Evolutionary conservation across 2,113 vertebrate species (phyloP).

Genomic region (Synchiropus splendidus): DNA sequence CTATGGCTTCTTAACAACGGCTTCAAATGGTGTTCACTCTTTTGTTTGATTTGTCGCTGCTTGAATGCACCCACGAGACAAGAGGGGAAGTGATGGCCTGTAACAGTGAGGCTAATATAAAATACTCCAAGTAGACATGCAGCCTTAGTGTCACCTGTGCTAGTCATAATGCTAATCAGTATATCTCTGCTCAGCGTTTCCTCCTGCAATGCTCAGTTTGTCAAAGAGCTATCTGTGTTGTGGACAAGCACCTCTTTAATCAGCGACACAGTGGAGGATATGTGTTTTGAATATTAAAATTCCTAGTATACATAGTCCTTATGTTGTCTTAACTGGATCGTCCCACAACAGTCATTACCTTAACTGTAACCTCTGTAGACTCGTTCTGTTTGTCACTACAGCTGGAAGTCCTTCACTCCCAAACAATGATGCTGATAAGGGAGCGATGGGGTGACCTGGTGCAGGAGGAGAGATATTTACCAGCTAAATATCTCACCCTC

Average conservation of each 20-base stretch:
- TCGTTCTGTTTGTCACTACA: conserved; percentile 97
- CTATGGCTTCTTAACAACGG: too few species aligned
- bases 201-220: conserved; percentile 11
- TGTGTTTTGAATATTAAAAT: conserved; percentile 37
- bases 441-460: conserved; percentile 99
- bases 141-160: conserved; percentile 17
- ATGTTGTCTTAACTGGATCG: conserved; percentile 11
- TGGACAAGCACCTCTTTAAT: conserved; percentile 45
- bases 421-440: conserved; percentile 89
- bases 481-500: conserved; percentile 90
- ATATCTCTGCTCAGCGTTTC: conserved; percentile 33
- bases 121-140: conserved; percentile 35
- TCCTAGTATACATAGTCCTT: conserved; percentile 13
- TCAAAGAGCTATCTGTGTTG: conserved; percentile 56
- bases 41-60: background rate
- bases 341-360: conserved; percentile 51
- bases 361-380: conserved; percentile 73
- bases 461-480: conserved; percentile 89
- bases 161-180: conserved; percentile 52
- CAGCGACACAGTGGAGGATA: conserved; percentile 18
- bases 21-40: too few species aligned
- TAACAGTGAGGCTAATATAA: conserved; percentile 17
- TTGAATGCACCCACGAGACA: background rate
- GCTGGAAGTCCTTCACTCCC: conserved; percentile 93
- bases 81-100: too few species aligned